These are phyloP conservation scores for Keiferia lycopersicella DNA, from an alignment of 2,888 invertebrate genomes.

Conservation along the genomic window DNA sequence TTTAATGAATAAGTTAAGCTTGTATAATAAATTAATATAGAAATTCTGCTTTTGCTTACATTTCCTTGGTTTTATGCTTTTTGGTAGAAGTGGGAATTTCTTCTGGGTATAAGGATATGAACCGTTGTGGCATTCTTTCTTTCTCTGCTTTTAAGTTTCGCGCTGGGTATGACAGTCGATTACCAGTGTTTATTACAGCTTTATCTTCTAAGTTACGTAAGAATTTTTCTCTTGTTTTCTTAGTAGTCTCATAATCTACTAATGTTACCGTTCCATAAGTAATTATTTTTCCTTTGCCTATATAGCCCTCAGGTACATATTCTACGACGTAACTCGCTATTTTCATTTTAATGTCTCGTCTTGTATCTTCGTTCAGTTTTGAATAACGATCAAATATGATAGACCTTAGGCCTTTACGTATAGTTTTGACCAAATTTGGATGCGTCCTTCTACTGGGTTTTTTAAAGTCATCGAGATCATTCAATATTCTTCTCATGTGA, in stretches of 20 bases:
- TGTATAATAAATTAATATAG: not conserved
- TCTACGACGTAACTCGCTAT: slow-evolving; percentile 21
- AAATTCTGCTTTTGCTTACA: not conserved
- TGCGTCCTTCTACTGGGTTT: slow-evolving; percentile 36
- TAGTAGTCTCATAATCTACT: not conserved
- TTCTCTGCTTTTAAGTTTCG: not conserved
- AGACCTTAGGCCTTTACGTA: slow-evolving; percentile 43
- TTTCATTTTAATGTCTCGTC: slow-evolving; percentile 39
- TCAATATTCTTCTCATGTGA: slow-evolving; percentile 41
- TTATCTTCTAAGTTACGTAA: not conserved
- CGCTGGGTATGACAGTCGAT: not conserved
- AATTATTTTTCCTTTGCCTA: not conserved
- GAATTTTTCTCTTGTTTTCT: not conserved
- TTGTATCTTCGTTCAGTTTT: slow-evolving; percentile 39
- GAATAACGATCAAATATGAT: slow-evolving; percentile 51
- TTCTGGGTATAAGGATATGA: not conserved
- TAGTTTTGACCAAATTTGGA: slow-evolving; percentile 38
- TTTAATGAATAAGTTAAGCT: too few relatives aligned
- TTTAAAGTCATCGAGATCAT: slow-evolving; percentile 42
- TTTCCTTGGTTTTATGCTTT: not conserved
- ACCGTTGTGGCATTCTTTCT: not conserved
- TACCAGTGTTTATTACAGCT: not conserved
- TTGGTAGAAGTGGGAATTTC: not conserved
- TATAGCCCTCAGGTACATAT: not conserved
- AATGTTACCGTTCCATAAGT: not conserved